Percentiles rank a stretch among this genome's conserved stretches.
Conservation (phyloP, 2,113 vertebrate genomes). For the Silurus meridionalis region DNA sequence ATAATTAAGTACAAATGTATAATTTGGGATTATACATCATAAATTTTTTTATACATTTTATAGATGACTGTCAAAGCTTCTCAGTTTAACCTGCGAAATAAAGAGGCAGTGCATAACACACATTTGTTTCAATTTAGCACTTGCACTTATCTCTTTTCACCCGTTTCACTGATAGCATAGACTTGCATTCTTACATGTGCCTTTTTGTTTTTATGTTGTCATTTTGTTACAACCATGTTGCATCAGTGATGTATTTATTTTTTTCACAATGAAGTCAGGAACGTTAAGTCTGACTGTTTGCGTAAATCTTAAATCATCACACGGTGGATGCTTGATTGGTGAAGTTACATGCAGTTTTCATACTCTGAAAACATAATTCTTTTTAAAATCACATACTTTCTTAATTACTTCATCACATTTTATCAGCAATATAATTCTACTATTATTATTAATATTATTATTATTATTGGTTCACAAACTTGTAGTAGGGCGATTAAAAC, state of each 20-base stretch:
- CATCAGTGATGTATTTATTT: neutral
- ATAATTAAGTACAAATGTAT: neutral
- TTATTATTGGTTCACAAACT: neutral
- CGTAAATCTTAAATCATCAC: neutral
- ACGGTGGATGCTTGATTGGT: neutral
- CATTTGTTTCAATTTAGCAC: constrained; percentile 20
- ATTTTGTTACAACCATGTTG: neutral
- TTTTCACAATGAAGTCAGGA: neutral
- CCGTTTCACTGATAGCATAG: neutral
- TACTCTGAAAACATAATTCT: neutral
- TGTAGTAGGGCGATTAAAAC: neutral
- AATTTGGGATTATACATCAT: neutral
- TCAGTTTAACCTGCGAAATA: neutral
- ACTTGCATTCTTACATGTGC: neutral
- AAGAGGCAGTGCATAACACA: neutral
- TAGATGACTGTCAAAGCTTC: neutral
- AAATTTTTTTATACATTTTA: neutral
- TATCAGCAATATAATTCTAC: neutral
- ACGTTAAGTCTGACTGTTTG: neutral
- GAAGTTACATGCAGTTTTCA: neutral
- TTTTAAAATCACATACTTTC: neutral
- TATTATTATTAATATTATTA: neutral
- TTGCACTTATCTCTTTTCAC: neutral
- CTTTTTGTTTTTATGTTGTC: neutral
- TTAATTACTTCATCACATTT: neutral